phyloP scores from a whole-genome alignment of 2,888 invertebrate genomes.

The Alentia gelatinosa region DNA sequence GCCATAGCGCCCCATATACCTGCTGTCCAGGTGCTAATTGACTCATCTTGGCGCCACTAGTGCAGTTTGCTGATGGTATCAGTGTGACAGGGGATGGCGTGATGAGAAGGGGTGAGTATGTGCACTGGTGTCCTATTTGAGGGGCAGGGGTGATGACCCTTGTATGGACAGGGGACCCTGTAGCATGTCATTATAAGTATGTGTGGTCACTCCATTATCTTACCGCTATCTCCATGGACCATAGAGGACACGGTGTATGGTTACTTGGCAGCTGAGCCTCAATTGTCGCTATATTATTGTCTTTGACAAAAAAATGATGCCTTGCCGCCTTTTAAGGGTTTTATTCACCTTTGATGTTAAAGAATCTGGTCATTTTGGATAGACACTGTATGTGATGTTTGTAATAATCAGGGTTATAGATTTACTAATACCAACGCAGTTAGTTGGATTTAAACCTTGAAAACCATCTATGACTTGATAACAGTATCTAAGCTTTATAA shows the following conservation, averaged over 20 bases:
- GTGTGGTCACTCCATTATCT: slow-evolving; percentile 23
- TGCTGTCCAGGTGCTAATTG: slow-evolving; percentile 29
- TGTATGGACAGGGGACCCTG: neutral
- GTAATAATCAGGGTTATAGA: too few species aligned
- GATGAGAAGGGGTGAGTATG: neutral
- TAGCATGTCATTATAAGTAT: neutral
- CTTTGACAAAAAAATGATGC: too few species aligned
- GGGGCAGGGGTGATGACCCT: slow-evolving; percentile 7
- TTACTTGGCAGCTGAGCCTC: neutral
- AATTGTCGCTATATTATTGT: too few species aligned
- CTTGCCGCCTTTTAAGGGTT: too few species aligned
- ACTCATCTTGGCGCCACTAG: neutral
- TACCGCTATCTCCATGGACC: neutral
- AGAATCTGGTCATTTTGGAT: too few species aligned
- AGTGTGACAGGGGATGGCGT: neutral
- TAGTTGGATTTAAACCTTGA: too few species aligned
- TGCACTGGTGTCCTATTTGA: neutral
- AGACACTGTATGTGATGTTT: too few species aligned
- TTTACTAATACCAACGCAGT: too few species aligned
- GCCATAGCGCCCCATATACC: neutral
- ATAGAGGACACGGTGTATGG: neutral
- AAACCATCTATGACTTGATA: too few species aligned
- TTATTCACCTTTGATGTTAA: too few species aligned
- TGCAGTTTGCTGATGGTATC: neutral
- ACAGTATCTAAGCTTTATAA: too few species aligned